A percentile compares a stretch with the other conserved stretches of the same genome.
These are phyloP conservation scores for Cinclus mexicanus DNA, from an alignment of 2,113 vertebrate species.

Conservation along the genomic window DNA sequence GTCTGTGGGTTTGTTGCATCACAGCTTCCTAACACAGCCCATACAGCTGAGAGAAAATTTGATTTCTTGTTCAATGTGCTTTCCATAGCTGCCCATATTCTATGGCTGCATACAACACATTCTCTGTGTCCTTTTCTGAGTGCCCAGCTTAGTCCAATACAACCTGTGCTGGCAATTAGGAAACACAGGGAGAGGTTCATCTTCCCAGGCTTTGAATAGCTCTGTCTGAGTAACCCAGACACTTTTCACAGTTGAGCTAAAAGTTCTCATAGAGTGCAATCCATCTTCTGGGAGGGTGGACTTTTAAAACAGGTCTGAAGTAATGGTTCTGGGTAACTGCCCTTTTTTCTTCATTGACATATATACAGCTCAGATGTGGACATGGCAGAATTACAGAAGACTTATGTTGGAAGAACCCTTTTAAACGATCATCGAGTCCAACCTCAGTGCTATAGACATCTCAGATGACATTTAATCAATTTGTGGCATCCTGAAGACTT, in stretches of 20 bases:
- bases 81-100: background rate
- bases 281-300: background rate
- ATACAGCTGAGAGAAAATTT: background rate
- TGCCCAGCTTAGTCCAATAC: background rate
- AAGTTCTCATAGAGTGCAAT: background rate
- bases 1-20: background rate
- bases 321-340: background rate
- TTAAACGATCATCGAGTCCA: background rate
- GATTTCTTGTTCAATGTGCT: background rate
- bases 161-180: background rate
- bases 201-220: background rate
- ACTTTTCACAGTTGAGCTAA: background rate
- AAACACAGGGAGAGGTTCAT: background rate
- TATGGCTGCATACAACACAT: rapidly evolving
- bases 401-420: background rate
- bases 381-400: background rate
- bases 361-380: background rate
- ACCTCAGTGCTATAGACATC: background rate
- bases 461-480: background rate
- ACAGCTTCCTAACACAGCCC: background rate
- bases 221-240: background rate
- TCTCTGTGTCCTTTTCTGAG: background rate
- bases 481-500: background rate
- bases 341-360: background rate
- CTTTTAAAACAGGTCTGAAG: background rate